Conservation (phyloP, 2,888 invertebrate genomes). For the Megaustenia siamemsis region DNA sequence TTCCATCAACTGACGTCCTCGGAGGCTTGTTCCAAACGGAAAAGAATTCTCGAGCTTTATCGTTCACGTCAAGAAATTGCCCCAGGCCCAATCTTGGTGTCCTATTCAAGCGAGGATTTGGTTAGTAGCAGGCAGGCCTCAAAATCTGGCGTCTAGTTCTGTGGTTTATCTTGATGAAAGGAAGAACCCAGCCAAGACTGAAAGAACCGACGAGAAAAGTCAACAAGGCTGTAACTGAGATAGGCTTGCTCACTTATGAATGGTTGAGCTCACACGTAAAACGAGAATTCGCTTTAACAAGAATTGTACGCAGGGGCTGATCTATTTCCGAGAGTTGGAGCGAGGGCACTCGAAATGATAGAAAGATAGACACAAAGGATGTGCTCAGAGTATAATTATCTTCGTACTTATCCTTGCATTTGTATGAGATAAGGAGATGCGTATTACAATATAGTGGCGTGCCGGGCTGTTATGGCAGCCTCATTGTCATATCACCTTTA, state of each 20-base stretch:
- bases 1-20: not conserved
- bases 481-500: too few relatives aligned
- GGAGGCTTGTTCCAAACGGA: not conserved
- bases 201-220: not conserved
- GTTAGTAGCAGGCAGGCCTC: not conserved
- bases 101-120: not conserved
- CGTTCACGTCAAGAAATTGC: too few relatives aligned
- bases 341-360: too few relatives aligned
- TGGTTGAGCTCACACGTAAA: not conserved
- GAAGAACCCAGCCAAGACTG: not conserved
- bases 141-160: not conserved
- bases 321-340: too few relatives aligned
- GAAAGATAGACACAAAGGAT: too few relatives aligned
- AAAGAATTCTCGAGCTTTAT: too few relatives aligned
- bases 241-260: not conserved
- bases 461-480: too few relatives aligned
- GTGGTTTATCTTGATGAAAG: not conserved
- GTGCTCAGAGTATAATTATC: too few relatives aligned
- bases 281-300: not conserved
- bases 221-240: not conserved
- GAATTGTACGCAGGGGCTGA: not conserved
- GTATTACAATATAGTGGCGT: too few relatives aligned
- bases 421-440: too few relatives aligned
- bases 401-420: too few relatives aligned
- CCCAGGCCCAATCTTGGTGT: not conserved